Conservation (phyloP, 2,113 vertebrate species). For the Thalassarche chlororhynchos region DNA sequence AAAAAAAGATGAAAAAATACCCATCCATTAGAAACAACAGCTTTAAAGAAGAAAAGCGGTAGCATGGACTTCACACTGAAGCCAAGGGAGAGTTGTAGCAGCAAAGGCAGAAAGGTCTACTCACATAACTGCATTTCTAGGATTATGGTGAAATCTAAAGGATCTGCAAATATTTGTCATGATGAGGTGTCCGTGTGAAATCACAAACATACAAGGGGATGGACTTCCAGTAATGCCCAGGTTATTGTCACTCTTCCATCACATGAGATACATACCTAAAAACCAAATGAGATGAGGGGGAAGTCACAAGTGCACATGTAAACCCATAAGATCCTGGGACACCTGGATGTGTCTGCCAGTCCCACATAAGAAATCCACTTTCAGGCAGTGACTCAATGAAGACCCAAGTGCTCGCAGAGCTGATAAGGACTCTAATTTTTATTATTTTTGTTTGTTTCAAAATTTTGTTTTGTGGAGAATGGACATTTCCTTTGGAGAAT, state of each 20-base stretch:
- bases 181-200: not conserved
- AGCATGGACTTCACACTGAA: not conserved
- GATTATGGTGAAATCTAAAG: not conserved
- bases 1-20: not conserved
- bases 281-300: not conserved
- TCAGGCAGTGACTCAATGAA: not conserved
- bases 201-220: not conserved
- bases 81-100: not conserved
- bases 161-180: not conserved
- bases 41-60: not conserved
- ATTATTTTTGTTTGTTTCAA: not conserved
- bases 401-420: not conserved
- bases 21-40: not conserved
- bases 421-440: not conserved
- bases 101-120: not conserved
- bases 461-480: not conserved
- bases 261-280: not conserved
- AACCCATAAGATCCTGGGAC: not conserved
- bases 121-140: not conserved
- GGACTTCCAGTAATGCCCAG: rapidly evolving
- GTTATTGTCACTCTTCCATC: not conserved
- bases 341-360: not conserved
- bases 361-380: not conserved
- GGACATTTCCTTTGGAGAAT: not conserved
- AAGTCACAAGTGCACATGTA: not conserved